Evolutionary conservation across 2,888 invertebrate species (phyloP), one percentile per base, ranked within the genome.

Genomic region (Arrhopalites spinosus): DNA sequence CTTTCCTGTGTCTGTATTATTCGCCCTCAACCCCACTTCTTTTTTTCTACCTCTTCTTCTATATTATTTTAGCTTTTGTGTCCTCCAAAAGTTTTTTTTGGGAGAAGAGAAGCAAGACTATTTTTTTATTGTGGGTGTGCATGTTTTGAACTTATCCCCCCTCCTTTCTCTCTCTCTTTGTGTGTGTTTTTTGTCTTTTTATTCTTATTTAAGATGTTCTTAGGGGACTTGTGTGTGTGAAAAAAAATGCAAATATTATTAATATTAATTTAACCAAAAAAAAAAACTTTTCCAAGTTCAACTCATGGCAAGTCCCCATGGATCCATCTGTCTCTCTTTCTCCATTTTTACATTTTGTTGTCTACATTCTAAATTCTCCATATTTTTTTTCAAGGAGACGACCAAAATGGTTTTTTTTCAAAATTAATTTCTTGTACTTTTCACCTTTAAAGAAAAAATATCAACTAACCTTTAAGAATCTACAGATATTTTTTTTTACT

Each of bases 251-350:
- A 7, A 36, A 36, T 36, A 36, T 36, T 36, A 36, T 36, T 36
- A 36, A 36, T 36, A 36, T 36, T 36, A 36, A 56, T 15, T 23
- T 20, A 8, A 56, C n/a, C 56, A 8, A 3, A 15, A 3, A n/a
- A 56, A 56, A 56, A n/a, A 15, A 56, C 2, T 5, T 23, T 15
- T n/a, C 56, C 5, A 23, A 20, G 23, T 23, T 20, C 56, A 56
- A 56, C 23, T 56, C 3, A 20, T 56, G 56, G n/a, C 3, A 20
- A 20, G 3, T 15, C 56, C 23, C 64, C 29, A 29, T 29, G n/a
- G 29, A 27, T 64, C 29, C 23, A n/a, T 63, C 63, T 63, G 7
- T 63, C 63, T 63, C 63, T 63, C 63, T 63, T 36, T 36, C 36
- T 36, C 36, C 36, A 36, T 36, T 36, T 36, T 36, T 20, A 3